Conservation (phyloP, 2,113 vertebrate genomes). For the Thermophis baileyi region DNA sequence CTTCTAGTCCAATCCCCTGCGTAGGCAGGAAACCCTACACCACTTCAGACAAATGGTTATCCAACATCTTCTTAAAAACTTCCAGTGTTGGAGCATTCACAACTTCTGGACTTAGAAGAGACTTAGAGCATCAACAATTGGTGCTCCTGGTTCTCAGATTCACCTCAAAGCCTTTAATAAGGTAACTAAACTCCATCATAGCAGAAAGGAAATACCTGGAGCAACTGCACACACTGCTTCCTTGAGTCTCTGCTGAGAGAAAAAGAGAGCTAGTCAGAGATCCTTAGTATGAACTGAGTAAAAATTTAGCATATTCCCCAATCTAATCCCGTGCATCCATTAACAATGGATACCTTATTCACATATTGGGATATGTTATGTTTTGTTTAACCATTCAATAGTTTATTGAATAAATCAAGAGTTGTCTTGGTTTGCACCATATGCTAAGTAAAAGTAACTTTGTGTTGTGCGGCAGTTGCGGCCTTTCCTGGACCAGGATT, state of each 20-base stretch:
- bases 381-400: background rate
- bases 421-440: background rate
- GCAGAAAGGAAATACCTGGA: background rate
- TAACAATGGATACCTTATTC: background rate
- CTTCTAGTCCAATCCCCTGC: too few species aligned
- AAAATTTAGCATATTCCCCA: background rate
- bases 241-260: conserved; percentile 37
- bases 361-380: background rate
- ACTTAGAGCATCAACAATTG: background rate
- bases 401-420: background rate
- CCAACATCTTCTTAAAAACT: too few species aligned
- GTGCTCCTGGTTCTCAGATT: background rate
- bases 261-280: conserved; percentile 19
- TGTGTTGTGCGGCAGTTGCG: background rate
- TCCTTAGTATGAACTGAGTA: too few species aligned
- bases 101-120: too few species aligned
- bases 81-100: too few species aligned
- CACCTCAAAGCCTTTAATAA: background rate
- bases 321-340: background rate
- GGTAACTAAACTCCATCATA: conserved; percentile 16
- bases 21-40: too few species aligned
- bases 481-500: too few species aligned
- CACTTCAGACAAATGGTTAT: too few species aligned
- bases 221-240: conserved; percentile 27
- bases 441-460: background rate